Base-by-base conservation (phyloP, 1,140 invertebrate genomes). In the Aphis craccivora region DNA sequence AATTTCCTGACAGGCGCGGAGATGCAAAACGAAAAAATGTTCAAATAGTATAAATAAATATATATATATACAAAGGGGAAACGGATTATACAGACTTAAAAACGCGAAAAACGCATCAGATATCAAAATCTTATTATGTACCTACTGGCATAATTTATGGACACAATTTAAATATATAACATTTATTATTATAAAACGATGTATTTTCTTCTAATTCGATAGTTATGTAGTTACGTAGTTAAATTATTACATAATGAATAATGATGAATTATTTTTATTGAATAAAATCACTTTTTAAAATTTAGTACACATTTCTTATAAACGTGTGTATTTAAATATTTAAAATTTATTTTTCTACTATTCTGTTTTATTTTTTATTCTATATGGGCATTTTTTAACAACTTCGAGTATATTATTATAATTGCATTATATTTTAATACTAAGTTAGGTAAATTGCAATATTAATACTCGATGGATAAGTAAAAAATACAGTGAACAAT, bases 1-100 rank as follows among this genome's bases (percentile, higher is more conserved):
- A 55, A 93, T 86, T 93, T 40, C 81, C 91, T 86, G 81, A 93
- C 81, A 30, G 48, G 25, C 51, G n/a, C 2, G 20, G 22, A 37
- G n/a, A 43, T n/a, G 35, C 14, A 90, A 35, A 90, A n/a, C 25
- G 55, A n/a, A 60, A 14, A 90, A 90, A 67, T 43, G 25, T 90
- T 67, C 89, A 60, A n/a, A 18, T 43, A 60, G 4, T 67, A 40
- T 67, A 67, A 90, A 67, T 40, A 40, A 2, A 40, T 40, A 40
- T 40, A 40, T 2, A 25, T 45, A 60, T 9, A 67, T 30, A 51
- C 35, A 35, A 89, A 8, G 48, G n/a, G 37, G n/a, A 37, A 67
- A 40, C 8, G 4, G 11, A 89, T 89, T 40, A 40, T 14, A 40
- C 37, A 88, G 9, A 40, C 22, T 40, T 60, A 2, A 43, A 43